These are phyloP conservation scores for Pelodytes ibericus DNA, from an alignment of 2,797 vertebrate species.

Conservation along the genomic window DNA sequence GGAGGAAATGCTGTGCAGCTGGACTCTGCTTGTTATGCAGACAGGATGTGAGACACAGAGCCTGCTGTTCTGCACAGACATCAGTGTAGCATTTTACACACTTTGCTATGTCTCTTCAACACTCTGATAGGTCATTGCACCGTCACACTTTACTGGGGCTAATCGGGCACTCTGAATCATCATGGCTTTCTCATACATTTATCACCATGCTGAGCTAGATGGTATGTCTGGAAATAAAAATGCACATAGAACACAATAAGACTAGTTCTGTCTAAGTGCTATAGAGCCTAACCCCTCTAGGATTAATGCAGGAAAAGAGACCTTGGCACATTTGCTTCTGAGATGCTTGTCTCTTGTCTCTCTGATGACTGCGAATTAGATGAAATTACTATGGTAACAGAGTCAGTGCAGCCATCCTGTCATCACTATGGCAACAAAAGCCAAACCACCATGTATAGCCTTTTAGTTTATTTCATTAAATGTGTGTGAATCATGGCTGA, in stretches of 20 bases:
- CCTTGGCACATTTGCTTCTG: conserved; percentile 15
- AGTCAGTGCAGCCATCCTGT: conserved; percentile 5
- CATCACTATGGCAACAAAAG: conserved; percentile 30
- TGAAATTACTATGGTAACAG: conserved; percentile 43
- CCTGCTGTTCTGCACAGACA: conserved; percentile 39
- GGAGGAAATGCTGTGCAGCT: conserved; percentile 29
- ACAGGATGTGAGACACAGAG: conserved; percentile 42
- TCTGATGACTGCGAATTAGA: conserved; percentile 38
- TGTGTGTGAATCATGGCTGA: not conserved
- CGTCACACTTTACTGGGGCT: not conserved
- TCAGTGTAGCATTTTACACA: conserved; percentile 23
- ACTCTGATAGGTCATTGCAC: not conserved
- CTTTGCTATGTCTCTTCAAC: not conserved
- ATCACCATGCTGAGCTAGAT: not conserved
- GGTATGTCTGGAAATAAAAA: not conserved
- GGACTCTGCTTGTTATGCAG: conserved; percentile 44
- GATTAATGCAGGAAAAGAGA: not conserved
- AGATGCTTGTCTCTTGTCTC: conserved; percentile 5
- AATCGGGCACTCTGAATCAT: not conserved
- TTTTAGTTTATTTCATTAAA: not conserved
- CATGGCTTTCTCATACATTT: not conserved
- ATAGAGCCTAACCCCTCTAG: not conserved
- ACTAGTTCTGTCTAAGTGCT: not conserved
- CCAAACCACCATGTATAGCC: conserved; percentile 25
- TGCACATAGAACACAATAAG: not conserved